These are phyloP conservation scores for Hydrocynus forskahlii DNA, from an alignment of 2,797 vertebrate species.

Conservation along the genomic window DNA sequence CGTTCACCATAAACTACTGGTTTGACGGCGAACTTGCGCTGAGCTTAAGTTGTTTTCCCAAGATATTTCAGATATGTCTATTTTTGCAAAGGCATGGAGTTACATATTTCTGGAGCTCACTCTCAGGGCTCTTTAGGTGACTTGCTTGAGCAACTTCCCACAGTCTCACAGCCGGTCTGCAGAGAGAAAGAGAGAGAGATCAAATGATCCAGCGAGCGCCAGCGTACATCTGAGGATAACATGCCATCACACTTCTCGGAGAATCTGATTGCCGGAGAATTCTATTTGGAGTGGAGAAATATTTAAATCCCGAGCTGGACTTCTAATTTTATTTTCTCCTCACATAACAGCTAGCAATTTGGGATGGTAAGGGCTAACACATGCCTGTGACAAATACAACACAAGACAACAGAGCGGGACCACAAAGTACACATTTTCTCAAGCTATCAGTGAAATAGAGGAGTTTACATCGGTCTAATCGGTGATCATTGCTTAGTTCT, in stretches of 20 bases:
- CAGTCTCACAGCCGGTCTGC: background rate
- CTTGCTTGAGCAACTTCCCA: background rate
- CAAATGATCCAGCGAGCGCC: background rate
- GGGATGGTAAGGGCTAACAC: background rate
- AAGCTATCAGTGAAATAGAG: background rate
- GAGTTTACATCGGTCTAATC: background rate
- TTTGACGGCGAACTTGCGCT: slow-evolving; percentile 17
- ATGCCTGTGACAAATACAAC: background rate
- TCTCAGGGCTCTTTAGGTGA: slow-evolving; percentile 7
- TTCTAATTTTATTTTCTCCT: background rate
- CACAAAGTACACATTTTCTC: background rate
- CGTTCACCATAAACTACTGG: slow-evolving; percentile 37
- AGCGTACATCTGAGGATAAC: background rate
- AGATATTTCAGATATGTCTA: slow-evolving; percentile 30
- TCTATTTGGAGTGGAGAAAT: background rate
- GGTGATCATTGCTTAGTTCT: too few species aligned
- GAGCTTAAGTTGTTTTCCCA: slow-evolving; percentile 21
- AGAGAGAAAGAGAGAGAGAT: background rate
- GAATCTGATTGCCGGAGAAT: background rate
- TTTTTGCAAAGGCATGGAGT: slow-evolving; percentile 27
- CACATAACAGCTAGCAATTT: background rate
- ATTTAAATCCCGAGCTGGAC: background rate
- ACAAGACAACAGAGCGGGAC: too few species aligned
- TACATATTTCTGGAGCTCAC: slow-evolving; percentile 30
- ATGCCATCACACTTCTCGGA: background rate